These are phyloP conservation scores for Percina caprodes DNA, from an alignment of 2,113 vertebrate species.

Conservation along the genomic window DNA sequence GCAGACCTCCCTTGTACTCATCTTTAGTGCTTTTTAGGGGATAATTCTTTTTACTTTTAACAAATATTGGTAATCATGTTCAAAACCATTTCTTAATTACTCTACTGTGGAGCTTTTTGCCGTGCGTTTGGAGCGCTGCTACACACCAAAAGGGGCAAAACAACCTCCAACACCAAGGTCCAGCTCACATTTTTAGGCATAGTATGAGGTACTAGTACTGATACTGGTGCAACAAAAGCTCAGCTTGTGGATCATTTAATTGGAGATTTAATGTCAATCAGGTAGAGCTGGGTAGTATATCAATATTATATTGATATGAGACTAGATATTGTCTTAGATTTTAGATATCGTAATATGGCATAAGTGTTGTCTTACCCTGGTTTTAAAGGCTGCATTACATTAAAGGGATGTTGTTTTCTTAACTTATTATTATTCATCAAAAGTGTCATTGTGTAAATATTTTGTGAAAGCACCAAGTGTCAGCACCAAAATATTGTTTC, in stretches of 20 bases:
- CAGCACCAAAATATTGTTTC: too few species aligned
- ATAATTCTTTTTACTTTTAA: constrained; percentile 25
- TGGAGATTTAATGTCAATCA: background rate
- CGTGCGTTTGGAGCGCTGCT: constrained; percentile 25
- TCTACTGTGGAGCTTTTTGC: constrained; percentile 4
- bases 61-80: constrained; percentile 30
- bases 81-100: constrained; percentile 46
- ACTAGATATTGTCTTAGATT: too few species aligned
- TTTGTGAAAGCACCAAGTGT: too few species aligned
- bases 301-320: too few species aligned
- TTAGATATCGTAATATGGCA: too few species aligned
- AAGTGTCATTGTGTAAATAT: too few species aligned
- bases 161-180: constrained; percentile 28
- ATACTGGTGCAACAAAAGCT: background rate
- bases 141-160: constrained; percentile 22
- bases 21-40: constrained; percentile 11
- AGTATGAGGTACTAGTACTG: background rate
- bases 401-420: too few species aligned
- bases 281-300: too few species aligned
- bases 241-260: background rate
- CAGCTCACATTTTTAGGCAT: background rate
- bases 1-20: constrained; percentile 6
- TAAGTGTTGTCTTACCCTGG: too few species aligned
- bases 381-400: too few species aligned
- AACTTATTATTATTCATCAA: too few species aligned